These are phyloP conservation scores for Syngnathus scovelli DNA, from an alignment of 2,113 vertebrate species.

Conservation along the genomic window DNA sequence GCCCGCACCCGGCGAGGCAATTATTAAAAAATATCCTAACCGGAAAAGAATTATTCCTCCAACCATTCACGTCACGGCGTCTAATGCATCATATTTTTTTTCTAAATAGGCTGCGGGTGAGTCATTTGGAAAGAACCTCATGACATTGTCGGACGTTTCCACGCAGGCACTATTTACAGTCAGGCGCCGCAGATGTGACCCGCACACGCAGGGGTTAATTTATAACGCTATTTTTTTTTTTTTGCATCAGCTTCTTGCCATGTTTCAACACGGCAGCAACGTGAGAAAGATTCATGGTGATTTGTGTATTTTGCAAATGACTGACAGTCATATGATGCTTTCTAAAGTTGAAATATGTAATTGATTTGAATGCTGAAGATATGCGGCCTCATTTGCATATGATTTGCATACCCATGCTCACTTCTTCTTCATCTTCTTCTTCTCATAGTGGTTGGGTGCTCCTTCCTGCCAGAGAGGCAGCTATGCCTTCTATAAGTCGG, in stretches of 20 bases:
- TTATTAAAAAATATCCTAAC: neutral
- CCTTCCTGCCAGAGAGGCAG: conserved; percentile 74
- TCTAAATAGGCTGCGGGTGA: neutral
- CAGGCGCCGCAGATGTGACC: conserved; percentile 4
- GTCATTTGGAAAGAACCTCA: neutral
- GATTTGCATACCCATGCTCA: no score
- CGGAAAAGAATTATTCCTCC: neutral
- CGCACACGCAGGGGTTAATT: conserved; percentile 19
- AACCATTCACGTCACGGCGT: neutral
- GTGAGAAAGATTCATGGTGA: neutral
- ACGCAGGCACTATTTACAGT: neutral
- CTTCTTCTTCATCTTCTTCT: neutral
- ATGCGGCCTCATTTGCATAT: no score
- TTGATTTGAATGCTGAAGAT: neutral
- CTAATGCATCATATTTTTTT: neutral
- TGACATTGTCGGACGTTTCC: neutral
- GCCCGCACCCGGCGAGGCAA: neutral
- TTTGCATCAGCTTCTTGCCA: conserved; percentile 13
- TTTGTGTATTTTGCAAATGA: no score
- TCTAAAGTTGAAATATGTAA: no score
- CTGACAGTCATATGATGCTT: no score
- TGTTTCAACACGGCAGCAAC: neutral
- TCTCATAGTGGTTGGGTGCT: conserved; percentile 70
- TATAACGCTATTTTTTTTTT: conserved; percentile 21
- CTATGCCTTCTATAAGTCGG: conserved; percentile 76